Percentiles rank a stretch among this genome's conserved stretches.
Conservation (phyloP, 2,888 invertebrate genomes). For the Metellina segmentata region DNA sequence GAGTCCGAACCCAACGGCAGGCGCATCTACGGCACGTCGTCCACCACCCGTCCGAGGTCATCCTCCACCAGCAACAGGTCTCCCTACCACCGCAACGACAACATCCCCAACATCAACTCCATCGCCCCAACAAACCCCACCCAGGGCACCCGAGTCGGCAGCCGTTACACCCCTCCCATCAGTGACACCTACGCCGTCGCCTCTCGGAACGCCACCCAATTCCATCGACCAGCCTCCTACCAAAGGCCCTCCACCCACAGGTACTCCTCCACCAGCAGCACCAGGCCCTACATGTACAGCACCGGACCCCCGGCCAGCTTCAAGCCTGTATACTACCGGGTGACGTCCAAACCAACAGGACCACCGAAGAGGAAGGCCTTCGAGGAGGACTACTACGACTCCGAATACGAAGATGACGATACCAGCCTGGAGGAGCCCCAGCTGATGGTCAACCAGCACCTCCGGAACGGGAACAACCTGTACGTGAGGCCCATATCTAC, state of each 20-base stretch:
- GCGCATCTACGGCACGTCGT: constrained; percentile 49
- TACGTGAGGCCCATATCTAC: constrained; percentile 64
- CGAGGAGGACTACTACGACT: constrained; percentile 57
- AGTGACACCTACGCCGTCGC: constrained; percentile 49
- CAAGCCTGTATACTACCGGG: constrained; percentile 63
- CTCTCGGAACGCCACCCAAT: constrained; percentile 15
- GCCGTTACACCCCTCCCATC: constrained; percentile 68
- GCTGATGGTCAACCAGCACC: constrained; percentile 66
- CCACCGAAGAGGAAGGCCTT: constrained; percentile 32
- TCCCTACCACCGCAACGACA: constrained; percentile 17
- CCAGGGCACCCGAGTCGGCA: constrained; percentile 21
- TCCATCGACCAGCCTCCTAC: not conserved
- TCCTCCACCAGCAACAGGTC: constrained; percentile 10
- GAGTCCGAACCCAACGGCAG: constrained; percentile 36
- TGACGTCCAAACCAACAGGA: not conserved
- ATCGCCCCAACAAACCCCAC: constrained; percentile 61
- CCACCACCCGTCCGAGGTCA: constrained; percentile 34
- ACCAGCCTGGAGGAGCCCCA: constrained; percentile 52
- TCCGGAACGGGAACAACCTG: constrained; percentile 51
- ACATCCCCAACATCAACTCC: constrained; percentile 67
- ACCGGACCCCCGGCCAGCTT: constrained; percentile 68
- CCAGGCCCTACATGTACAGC: constrained; percentile 61
- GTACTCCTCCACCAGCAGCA: constrained; percentile 20
- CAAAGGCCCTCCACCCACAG: not conserved
- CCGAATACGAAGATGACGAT: constrained; percentile 64